These are phyloP conservation scores for Zaprionus ghesquierei DNA, from an alignment of 1,140 invertebrate species.

Conservation along the genomic window DNA sequence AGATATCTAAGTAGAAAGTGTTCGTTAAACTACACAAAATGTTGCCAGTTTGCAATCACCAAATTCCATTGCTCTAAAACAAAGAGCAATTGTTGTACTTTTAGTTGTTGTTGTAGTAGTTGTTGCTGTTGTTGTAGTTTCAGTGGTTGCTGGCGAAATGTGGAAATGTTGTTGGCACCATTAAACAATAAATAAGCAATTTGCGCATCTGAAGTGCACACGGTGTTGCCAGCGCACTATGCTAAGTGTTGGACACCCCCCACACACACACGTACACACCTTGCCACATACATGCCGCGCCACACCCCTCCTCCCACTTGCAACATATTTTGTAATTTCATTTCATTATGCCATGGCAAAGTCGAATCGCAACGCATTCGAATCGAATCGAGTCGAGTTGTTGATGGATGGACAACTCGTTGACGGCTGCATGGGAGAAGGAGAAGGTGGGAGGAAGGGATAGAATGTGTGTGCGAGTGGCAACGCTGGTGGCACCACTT, in stretches of 20 bases:
- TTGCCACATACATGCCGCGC: neutral
- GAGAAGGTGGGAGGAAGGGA: no score
- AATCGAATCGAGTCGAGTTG: neutral
- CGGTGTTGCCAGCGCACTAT: conserved; percentile 31
- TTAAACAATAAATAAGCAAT: conserved; percentile 80
- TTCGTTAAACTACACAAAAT: neutral
- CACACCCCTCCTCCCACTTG: neutral
- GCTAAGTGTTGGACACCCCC: conserved; percentile 1
- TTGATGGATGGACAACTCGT: conserved; percentile 13
- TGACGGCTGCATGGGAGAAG: conserved; percentile 18
- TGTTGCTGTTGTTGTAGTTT: neutral
- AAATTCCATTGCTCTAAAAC: conserved; percentile 10
- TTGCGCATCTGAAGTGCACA: conserved; percentile 54
- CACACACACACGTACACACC: neutral
- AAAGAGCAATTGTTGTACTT: conserved; percentile 3
- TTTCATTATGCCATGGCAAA: conserved; percentile 58
- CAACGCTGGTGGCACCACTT: conserved; percentile 19
- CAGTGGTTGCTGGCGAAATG: conserved; percentile 34
- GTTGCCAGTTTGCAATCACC: conserved; percentile 35
- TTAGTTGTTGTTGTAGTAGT: neutral
- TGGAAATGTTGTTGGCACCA: conserved; percentile 68
- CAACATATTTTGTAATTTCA: conserved; percentile 72
- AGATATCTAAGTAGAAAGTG: no score
- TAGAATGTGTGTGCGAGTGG: no score
- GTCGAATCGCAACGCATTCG: conserved; percentile 23